Percentiles rank a stretch among this genome's conserved stretches.
Evolutionary conservation across 2,888 invertebrate genomes (phyloP).

Genomic region (Troides aeacus): DNA sequence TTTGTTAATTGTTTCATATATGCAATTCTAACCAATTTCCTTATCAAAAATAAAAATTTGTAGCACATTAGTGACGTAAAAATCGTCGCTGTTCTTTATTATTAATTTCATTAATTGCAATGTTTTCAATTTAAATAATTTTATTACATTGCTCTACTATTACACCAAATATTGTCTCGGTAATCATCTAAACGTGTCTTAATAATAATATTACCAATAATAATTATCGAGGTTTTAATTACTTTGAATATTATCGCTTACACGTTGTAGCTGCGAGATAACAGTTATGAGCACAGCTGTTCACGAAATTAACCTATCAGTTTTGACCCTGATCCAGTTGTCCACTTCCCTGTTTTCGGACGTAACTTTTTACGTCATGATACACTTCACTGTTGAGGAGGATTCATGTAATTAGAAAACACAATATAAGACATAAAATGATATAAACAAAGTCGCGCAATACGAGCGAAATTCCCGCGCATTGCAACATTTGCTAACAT

Average conservation of each 20-base stretch:
- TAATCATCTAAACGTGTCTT: not conserved
- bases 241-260: too few species aligned
- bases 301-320: slow-evolving; percentile 40
- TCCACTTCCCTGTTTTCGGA: slow-evolving; percentile 32
- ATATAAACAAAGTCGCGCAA: slow-evolving; percentile 23
- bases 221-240: too few species aligned
- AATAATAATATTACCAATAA: too few species aligned
- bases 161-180: slow-evolving; percentile 9
- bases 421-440: not conserved
- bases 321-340: slow-evolving; percentile 56
- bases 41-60: not conserved
- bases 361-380: not conserved
- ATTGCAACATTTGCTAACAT: slow-evolving; percentile 55
- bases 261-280: not conserved
- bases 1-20: slow-evolving; percentile 16
- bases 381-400: slow-evolving; percentile 11
- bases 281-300: not conserved
- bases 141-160: not conserved
- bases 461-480: slow-evolving; percentile 47
- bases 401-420: not conserved
- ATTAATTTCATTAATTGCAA: not conserved
- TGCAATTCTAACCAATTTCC: slow-evolving; percentile 34
- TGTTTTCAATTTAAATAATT: too few species aligned
- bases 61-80: slow-evolving; percentile 7
- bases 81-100: not conserved